Percentiles rank a stretch among this genome's conserved stretches.
Conservation (phyloP, 2,888 invertebrate genomes). For the Amphipoea oculea region DNA sequence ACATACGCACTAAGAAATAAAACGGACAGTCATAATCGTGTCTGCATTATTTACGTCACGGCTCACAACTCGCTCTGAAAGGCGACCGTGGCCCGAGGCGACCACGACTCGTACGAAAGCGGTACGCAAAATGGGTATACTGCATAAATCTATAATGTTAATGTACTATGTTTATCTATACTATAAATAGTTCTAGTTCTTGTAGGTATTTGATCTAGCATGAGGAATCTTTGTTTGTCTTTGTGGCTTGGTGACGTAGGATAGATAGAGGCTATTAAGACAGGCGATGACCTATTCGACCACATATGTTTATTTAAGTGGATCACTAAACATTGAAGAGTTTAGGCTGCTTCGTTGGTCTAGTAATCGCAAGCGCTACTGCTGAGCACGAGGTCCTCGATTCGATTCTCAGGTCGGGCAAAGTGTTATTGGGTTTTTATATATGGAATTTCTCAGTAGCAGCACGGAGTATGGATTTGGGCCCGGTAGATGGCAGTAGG, state of each 20-base stretch:
- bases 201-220: conserved; percentile 36
- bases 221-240: conserved; percentile 21
- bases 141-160: conserved; percentile 56
- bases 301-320: background rate
- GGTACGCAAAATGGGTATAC: conserved; percentile 72
- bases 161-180: conserved; percentile 45
- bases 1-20: conserved; percentile 57
- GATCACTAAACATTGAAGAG: background rate
- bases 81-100: conserved; percentile 79
- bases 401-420: no score
- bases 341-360: background rate
- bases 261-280: background rate
- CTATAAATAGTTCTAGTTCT: conserved; percentile 35
- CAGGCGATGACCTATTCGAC: background rate
- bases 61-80: conserved; percentile 71
- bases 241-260: background rate
- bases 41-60: conserved; percentile 75
- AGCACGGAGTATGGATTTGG: no score
- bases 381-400: no score
- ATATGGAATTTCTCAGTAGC: no score
- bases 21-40: conserved; percentile 67
- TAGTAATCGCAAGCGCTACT: no score
- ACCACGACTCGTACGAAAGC: conserved; percentile 77
- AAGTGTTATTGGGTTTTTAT: no score
- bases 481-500: no score